Evolutionary conservation across 2,888 invertebrate genomes (phyloP), one percentile per base, ranked within the genome.

Genomic region (Drosophila lacicola): DNA sequence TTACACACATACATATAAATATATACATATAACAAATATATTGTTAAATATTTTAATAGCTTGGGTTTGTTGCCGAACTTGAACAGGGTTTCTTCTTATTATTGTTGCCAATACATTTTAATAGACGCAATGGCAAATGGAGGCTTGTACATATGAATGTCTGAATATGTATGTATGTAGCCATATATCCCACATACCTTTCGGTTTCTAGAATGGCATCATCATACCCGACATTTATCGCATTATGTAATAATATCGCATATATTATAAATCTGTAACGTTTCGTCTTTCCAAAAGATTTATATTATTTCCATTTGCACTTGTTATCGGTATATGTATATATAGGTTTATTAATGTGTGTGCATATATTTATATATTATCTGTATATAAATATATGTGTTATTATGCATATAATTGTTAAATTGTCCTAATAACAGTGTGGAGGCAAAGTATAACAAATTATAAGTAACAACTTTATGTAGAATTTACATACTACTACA

Each of bases 381-480:
- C 4, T 49, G 10, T 70, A 39, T 50, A 13, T 67, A 34, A 63
- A 6, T 74, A 19, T 50, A 47, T 66, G 54, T 66, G 49, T 70
- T 62, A 57, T 46, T 73, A 72, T 75, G 72, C 69, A 66, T 82
- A 72, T 67, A 74, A 71, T 82, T 74, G 49, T 78, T 75, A 73
- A 88, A 82, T 88, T 88, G 87, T 88, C 79, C 90, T 88, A 90
- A 90, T 90, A 90, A 90, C 88, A 88, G 89, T 89, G 89, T 88
- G 67, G 60, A 74, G 70, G 74, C 75, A 82, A 89, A 90, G 82
- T 74, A 78, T 89, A 90, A 89, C 90, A 90, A 88, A 87, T 78
- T 60, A 88, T 72, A 80, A 65, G 50, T 82, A 89, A 81, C 78
- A 68, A 70, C 70, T 68, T 70, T 45, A 50, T 70, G 68, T 44